A percentile compares a stretch with the other conserved stretches of the same genome.
These are phyloP conservation scores for Ciconia boyciana DNA, from an alignment of 2,113 vertebrate species.

Conservation along the genomic window DNA sequence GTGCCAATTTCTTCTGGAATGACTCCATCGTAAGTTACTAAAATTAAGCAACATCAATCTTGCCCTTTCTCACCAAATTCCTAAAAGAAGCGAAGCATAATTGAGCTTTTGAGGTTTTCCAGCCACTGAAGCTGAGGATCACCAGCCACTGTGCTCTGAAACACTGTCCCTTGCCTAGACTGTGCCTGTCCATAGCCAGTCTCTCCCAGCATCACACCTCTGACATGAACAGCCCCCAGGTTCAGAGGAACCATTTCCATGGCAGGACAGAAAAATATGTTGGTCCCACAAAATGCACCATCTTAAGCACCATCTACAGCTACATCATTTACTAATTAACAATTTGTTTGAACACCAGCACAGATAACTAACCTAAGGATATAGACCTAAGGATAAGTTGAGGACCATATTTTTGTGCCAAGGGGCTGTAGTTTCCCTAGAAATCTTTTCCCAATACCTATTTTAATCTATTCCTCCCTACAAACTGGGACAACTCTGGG, in stretches of 20 bases:
- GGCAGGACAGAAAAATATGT: neutral
- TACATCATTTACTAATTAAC: neutral
- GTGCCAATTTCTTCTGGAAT: neutral
- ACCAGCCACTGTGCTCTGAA: neutral
- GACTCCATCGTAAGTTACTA: neutral
- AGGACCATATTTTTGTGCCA: neutral
- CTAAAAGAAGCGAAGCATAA: accelerated
- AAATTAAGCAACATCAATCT: neutral
- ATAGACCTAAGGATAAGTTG: neutral
- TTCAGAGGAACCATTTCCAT: neutral
- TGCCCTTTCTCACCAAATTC: neutral
- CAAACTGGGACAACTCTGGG: neutral
- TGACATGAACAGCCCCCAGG: neutral
- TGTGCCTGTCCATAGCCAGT: accelerated
- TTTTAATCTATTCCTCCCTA: neutral
- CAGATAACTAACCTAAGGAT: neutral
- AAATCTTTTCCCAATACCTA: neutral
- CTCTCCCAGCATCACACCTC: neutral
- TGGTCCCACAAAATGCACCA: neutral
- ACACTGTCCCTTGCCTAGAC: neutral
- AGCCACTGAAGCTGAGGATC: neutral
- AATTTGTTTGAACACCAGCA: neutral
- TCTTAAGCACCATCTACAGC: neutral
- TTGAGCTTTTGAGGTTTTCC: neutral
- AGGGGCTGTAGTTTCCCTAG: neutral